Conservation (phyloP, 2,113 vertebrate genomes). For the Petaurus breviceps region DNA sequence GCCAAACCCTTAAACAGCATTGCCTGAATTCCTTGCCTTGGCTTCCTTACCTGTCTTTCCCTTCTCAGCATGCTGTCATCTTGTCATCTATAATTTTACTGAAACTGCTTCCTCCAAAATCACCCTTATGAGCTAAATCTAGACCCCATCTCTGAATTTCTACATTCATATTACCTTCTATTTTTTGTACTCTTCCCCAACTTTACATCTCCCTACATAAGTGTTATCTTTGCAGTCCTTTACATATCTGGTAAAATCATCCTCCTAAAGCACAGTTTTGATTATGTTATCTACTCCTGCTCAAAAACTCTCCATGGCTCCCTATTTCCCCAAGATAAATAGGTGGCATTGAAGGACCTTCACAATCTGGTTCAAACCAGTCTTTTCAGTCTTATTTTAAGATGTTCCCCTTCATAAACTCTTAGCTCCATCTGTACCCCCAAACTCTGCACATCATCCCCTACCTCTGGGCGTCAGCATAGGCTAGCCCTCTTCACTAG, state of each 20-base stretch:
- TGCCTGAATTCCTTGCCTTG: not conserved
- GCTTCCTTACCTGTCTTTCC: not conserved
- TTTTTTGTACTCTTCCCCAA: not conserved
- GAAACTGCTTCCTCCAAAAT: not conserved
- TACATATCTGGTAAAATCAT: not conserved
- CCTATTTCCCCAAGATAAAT: not conserved
- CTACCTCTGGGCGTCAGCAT: not conserved
- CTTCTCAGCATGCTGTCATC: not conserved
- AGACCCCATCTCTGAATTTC: not conserved
- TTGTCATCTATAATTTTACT: not conserved
- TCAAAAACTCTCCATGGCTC: not conserved
- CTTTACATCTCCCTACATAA: not conserved
- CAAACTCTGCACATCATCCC: not conserved
- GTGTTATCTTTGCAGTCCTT: not conserved
- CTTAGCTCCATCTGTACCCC: not conserved
- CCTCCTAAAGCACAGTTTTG: not conserved
- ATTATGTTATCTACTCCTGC: not conserved
- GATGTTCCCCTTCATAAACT: not conserved
- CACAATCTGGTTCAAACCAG: not conserved
- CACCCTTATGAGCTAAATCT: not conserved
- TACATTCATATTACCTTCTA: not conserved
- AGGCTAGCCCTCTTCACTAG: not conserved
- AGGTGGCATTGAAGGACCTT: not conserved
- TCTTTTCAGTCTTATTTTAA: not conserved
- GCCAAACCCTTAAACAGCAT: not conserved